Conservation (phyloP, 2,113 vertebrate species). For the Spheniscus mendiculus region DNA sequence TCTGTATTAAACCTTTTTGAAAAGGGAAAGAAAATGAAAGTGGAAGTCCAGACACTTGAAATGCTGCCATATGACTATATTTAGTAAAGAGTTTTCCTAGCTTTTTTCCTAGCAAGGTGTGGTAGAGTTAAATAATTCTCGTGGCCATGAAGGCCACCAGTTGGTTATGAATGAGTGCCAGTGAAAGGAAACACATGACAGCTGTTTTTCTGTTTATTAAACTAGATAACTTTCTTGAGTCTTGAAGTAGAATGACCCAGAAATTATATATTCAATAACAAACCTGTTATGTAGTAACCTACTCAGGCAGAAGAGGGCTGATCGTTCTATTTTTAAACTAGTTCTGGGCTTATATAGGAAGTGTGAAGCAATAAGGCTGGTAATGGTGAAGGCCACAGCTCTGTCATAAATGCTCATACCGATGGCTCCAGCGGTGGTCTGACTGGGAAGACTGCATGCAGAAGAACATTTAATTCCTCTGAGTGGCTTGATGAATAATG, state of each 20-base stretch:
- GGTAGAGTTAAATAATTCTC: slow-evolving; percentile 35
- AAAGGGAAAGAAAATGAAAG: slow-evolving; percentile 1
- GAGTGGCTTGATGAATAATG: background rate
- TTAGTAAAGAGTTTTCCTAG: background rate
- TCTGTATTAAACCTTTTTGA: background rate
- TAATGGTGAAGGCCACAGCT: background rate
- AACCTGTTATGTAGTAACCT: slow-evolving; percentile 54
- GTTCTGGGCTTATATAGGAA: slow-evolving; percentile 26
- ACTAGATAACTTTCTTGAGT: slow-evolving; percentile 2
- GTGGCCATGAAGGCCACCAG: background rate
- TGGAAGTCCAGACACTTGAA: background rate
- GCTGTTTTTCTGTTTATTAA: slow-evolving; percentile 64
- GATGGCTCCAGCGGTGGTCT: background rate
- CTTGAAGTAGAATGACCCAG: slow-evolving; percentile 66
- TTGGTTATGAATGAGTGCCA: slow-evolving; percentile 62
- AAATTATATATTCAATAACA: slow-evolving; percentile 58
- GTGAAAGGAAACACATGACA: slow-evolving; percentile 55
- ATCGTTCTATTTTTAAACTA: slow-evolving; percentile 7
- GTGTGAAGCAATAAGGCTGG: slow-evolving; percentile 3
- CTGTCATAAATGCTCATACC: background rate
- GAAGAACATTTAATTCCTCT: background rate
- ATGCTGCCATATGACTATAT: background rate
- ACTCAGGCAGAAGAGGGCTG: slow-evolving; percentile 19
- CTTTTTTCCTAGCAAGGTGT: background rate
- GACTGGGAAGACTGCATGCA: background rate